Evolutionary conservation across 1,140 invertebrate genomes (phyloP).

Genomic region (Octopus sinensis): DNA sequence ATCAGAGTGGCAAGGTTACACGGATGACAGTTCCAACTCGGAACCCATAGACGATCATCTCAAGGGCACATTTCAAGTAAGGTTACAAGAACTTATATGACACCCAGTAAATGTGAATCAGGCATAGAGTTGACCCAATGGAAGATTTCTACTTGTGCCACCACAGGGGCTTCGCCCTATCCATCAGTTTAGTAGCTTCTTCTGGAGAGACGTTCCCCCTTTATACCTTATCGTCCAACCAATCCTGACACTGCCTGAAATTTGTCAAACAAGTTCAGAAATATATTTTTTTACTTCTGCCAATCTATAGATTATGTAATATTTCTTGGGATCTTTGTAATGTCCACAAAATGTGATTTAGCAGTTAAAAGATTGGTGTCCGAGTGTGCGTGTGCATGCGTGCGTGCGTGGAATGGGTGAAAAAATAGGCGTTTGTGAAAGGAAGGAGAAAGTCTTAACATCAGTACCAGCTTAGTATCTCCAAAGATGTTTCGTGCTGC

Average conservation of each 20-base stretch:
- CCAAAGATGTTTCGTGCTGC: too few species aligned
- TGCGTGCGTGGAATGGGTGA: too few species aligned
- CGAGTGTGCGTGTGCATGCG: too few species aligned
- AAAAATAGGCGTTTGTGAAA: too few species aligned
- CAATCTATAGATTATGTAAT: too few species aligned
- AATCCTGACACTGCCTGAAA: neutral
- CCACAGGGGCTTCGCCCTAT: neutral
- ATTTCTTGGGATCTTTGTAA: too few species aligned
- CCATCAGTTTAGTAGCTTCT: slow-evolving; percentile 8
- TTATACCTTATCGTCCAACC: slow-evolving; percentile 4
- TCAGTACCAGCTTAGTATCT: too few species aligned
- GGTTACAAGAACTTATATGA: neutral
- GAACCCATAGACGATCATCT: neutral
- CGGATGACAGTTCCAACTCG: neutral
- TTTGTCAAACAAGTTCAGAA: neutral
- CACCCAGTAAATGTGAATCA: neutral
- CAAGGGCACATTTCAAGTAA: neutral
- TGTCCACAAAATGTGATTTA: too few species aligned
- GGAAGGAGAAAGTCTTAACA: too few species aligned
- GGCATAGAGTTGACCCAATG: neutral
- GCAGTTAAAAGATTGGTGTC: too few species aligned
- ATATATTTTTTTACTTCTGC: too few species aligned
- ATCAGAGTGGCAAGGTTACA: neutral
- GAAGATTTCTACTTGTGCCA: neutral
- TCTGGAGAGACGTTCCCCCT: slow-evolving; percentile 8